Evolutionary conservation across 1,140 invertebrate species (phyloP), one percentile per base, ranked within the genome.

Genomic region (Drosophila bifasciata): DNA sequence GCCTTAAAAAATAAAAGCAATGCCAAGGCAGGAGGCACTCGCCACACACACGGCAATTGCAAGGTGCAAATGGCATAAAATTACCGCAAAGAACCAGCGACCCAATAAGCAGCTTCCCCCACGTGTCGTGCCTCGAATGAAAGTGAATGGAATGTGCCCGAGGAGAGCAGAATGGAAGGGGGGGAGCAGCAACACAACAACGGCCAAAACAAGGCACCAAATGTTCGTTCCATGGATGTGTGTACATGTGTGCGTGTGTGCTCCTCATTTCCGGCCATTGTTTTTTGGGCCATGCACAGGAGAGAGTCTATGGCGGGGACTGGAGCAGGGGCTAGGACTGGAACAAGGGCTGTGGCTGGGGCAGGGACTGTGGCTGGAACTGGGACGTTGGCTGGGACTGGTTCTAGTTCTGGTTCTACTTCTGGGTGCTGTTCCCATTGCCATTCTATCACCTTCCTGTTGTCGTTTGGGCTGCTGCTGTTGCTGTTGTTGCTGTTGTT

Each of bases 61-160:
- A 84, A 84, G 77, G 77, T 86, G 83, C 83, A 83, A 86, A 88
- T 86, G 83, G 83, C 79, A 79, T 88, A 62, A 86, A 86, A 88
- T 81, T 78, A 72, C 60, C 48, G 55, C 78, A 67, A 77, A 60
- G 50, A 86, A 74, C 69, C 60, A 62, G 60, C 64, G 69, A 81
- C 78, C 68, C 79, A 59, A 85, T 81, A 80, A 49, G 55, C 32
- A 36, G 50, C 76, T 67, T 78, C 43, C 45, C 45, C 23, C 51
- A 69, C 57, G 50, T 50, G 67, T 41, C 40, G 51, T 28, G 46
- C 48, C 57, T 36, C 32, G 51, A 71, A 49, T 62, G 60, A 75
- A 77, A 85, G 76, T 62, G 76, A 86, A 70, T 74, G 59, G 40
- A 69, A 23, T 48, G 52, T 28, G 11, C 9, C 1, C 9, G 23